phyloP scores from a whole-genome alignment of 1,140 invertebrate genomes.

The Tetragnatha versicolor region DNA sequence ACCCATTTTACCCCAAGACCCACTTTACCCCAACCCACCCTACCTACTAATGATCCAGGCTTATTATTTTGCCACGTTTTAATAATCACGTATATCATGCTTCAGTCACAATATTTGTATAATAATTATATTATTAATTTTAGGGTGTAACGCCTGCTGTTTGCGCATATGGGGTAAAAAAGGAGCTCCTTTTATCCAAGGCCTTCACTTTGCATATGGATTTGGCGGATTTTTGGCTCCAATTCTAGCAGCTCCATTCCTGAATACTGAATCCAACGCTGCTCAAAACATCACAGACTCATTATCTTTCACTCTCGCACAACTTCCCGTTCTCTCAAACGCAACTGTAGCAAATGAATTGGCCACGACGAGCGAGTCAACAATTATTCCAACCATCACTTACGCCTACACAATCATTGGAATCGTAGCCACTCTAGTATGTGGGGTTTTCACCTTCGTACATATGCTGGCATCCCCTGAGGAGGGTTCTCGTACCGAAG shows the following conservation, averaged over 20 bases:
- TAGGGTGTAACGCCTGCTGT: constrained; percentile 68
- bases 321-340: not conserved
- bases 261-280: constrained; percentile 55
- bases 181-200: constrained; percentile 68
- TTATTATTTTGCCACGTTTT: too few relatives aligned
- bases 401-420: constrained; percentile 33
- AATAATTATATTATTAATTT: not conserved
- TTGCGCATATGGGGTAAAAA: constrained; percentile 67
- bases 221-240: constrained; percentile 68
- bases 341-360: not conserved
- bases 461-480: not conserved
- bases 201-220: constrained; percentile 68
- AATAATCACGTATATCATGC: too few relatives aligned
- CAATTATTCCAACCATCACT: constrained; percentile 6
- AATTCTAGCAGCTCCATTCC: constrained; percentile 66
- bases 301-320: not conserved
- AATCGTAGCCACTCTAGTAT: not conserved
- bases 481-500: not conserved
- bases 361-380: not conserved
- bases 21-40: too few relatives aligned
- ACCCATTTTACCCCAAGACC: too few relatives aligned
- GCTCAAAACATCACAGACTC: constrained; percentile 2
- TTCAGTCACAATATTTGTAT: too few relatives aligned
- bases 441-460: constrained; percentile 9
- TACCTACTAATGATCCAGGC: too few relatives aligned